phyloP scores from a whole-genome alignment of 2,888 invertebrate species.

The Scaptomyza cyrtandrae region DNA sequence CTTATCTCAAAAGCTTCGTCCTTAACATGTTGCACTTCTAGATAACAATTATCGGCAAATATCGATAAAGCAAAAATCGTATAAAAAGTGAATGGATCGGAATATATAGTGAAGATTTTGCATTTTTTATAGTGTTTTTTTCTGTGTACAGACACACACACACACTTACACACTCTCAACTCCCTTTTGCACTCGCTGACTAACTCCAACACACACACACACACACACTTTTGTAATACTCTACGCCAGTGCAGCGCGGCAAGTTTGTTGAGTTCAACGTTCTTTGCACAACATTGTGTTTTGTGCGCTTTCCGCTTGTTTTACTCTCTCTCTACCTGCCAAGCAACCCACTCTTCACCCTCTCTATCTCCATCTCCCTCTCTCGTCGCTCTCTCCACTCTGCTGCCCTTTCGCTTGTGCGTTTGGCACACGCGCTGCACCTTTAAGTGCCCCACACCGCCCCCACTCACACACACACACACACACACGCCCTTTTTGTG shows the following conservation, averaged over 20 bases:
- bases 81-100: no score
- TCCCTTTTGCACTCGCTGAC: background rate
- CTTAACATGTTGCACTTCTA: no score
- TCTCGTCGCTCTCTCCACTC: background rate
- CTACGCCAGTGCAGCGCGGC: slow-evolving; percentile 36
- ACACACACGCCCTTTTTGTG: slow-evolving; percentile 14
- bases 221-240: slow-evolving; percentile 20
- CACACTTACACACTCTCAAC: slow-evolving; percentile 6
- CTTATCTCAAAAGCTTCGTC: no score
- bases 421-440: slow-evolving; percentile 78
- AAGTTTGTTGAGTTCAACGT: slow-evolving; percentile 68
- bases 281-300: slow-evolving; percentile 80
- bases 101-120: no score
- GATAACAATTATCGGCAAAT: no score
- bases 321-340: slow-evolving; percentile 57
- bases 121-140: background rate
- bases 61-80: no score
- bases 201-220: slow-evolving; percentile 14
- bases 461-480: background rate
- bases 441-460: slow-evolving; percentile 62
- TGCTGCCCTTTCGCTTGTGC: slow-evolving; percentile 51
- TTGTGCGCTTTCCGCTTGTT: slow-evolving; percentile 79
- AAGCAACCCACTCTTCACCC: slow-evolving; percentile 1
- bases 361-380: no score
- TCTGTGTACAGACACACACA: slow-evolving; percentile 7